Percentiles rank a stretch among this genome's conserved stretches.
These are phyloP conservation scores for Dermochelys coriacea DNA, from an alignment of 2,797 vertebrate genomes.

Conservation along the genomic window DNA sequence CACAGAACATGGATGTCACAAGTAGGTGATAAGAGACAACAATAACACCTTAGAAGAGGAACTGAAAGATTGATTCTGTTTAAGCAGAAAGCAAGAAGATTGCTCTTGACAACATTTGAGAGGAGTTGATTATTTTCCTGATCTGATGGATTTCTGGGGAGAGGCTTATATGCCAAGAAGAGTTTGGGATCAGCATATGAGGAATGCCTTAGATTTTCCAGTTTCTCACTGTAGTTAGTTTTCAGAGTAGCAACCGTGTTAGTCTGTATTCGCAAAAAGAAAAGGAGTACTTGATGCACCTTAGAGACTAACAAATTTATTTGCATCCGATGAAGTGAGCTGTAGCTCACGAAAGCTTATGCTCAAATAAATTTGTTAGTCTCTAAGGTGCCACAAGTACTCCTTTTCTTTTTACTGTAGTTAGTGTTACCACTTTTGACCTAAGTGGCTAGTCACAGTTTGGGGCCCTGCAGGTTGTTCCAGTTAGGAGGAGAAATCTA, in stretches of 20 bases:
- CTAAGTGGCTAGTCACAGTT: background rate
- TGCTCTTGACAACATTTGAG: background rate
- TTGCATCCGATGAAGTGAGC: too few species aligned
- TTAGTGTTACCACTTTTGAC: background rate
- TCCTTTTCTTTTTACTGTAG: too few species aligned
- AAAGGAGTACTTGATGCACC: too few species aligned
- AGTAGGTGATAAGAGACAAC: background rate
- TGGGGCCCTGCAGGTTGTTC: background rate
- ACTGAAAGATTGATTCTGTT: background rate
- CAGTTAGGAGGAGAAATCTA: background rate
- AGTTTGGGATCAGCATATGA: background rate
- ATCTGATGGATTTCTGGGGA: background rate
- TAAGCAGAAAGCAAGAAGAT: conserved; percentile 1
- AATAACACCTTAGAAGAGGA: background rate
- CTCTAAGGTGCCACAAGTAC: too few species aligned
- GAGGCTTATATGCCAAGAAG: background rate
- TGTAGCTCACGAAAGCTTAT: too few species aligned
- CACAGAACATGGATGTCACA: background rate
- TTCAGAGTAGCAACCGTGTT: too few species aligned
- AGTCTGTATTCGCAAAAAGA: too few species aligned
- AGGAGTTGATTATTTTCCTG: background rate
- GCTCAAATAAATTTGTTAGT: too few species aligned
- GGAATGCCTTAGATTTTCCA: background rate
- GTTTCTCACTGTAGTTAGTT: background rate
- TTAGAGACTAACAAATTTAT: too few species aligned